These are phyloP conservation scores for Avahi laniger DNA, from an alignment of 2,797 vertebrate genomes.

Conservation along the genomic window DNA sequence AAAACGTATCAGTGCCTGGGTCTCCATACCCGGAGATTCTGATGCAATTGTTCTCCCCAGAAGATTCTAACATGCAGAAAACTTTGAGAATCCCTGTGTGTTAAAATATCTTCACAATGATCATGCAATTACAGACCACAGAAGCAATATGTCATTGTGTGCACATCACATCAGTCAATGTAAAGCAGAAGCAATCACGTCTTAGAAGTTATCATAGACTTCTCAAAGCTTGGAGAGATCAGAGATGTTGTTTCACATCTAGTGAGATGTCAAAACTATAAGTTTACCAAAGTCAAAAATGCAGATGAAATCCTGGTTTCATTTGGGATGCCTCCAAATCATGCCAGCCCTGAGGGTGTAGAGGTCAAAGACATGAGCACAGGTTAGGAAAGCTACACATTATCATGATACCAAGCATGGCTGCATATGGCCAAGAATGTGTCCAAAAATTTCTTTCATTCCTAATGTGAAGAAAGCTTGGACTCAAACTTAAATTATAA, in stretches of 20 bases:
- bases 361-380: neutral
- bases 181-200: neutral
- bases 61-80: neutral
- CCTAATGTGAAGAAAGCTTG: neutral
- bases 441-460: neutral
- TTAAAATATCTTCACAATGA: neutral
- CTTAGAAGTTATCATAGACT: neutral
- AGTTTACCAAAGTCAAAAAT: neutral
- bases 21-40: neutral
- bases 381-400: neutral
- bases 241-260: neutral
- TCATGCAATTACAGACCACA: neutral
- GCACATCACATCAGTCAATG: neutral
- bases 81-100: neutral
- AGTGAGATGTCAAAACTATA: neutral
- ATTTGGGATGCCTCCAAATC: neutral
- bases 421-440: neutral
- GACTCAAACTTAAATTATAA: neutral
- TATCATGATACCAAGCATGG: neutral
- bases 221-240: neutral
- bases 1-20: neutral
- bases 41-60: neutral
- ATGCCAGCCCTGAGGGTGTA: neutral
- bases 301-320: neutral
- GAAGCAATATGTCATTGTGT: neutral